Evolutionary conservation across 2,888 invertebrate species (phyloP), one percentile per base, ranked within the genome.

Genomic region (Lithophane ornitopus): DNA sequence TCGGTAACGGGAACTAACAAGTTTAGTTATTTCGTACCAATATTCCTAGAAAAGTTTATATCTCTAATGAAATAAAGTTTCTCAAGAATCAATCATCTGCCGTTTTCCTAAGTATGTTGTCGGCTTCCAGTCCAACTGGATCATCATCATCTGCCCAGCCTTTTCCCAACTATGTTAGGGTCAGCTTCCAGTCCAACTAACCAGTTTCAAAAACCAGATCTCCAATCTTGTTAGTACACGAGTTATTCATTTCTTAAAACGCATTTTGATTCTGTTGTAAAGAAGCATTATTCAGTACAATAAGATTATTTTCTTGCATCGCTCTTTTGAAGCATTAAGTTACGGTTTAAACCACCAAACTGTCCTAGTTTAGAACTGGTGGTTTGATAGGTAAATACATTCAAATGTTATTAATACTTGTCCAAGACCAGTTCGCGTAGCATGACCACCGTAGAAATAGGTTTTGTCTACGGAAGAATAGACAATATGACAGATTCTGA

Each of bases 1-100:
- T 73, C 14, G 9, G 63, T 63, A 58, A 72, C 44, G 22, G 56
- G 34, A 73, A 41, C 12, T 72, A 34, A 28, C 26, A 58, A 63
- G 12, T n/a, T n/a, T n/a, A n/a, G n/a, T 72, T 78, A 59, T 69
- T 3, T n/a, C 7, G 12, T 56, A 14, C 7, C 22, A 4, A 26
- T 34, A 39, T 28, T 46, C 1, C 26, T n/a, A 54, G 39, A 22
- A 46, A 6, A 14, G 9, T 49, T 22, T 34, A 44, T 12, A 4
- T 44, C 22, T 41, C 2, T 28, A 7, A 49, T 34, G 34, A 34
- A 34, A 34, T 44, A 44, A 63, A 44, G 44, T 44, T 44, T 44
- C 11, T 1, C 9, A 11, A 1, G 44, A 44, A 44, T 44, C 44
- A 44, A 44, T 44, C 11, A 44, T 39, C 3, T 14, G n/a, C 2